A percentile compares a stretch with the other conserved stretches of the same genome.
These are phyloP conservation scores for Nothocercus nigrocapillus DNA, from an alignment of 2,113 vertebrate genomes.

Conservation along the genomic window DNA sequence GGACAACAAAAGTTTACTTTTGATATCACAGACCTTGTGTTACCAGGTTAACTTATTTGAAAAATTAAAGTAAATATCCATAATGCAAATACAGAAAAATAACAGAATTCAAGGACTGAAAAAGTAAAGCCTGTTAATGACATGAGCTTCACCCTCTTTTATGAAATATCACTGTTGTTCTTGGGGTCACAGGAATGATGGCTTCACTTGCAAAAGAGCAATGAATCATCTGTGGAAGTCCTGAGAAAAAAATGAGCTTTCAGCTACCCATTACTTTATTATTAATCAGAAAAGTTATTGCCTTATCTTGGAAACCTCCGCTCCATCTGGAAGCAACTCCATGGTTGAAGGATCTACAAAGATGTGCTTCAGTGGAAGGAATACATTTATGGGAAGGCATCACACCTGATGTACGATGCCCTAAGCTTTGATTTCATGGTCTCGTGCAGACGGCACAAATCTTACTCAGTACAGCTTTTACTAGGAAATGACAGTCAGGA, in stretches of 20 bases:
- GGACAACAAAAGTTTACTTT: neutral
- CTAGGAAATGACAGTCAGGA: slow-evolving; percentile 32
- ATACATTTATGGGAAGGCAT: slow-evolving; percentile 45
- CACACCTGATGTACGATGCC: slow-evolving; percentile 8
- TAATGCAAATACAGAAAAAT: neutral
- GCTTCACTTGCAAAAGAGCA: slow-evolving; percentile 8
- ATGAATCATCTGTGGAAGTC: slow-evolving; percentile 6
- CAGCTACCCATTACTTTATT: slow-evolving; percentile 32
- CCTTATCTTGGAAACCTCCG: slow-evolving; percentile 54
- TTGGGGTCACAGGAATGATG: slow-evolving; percentile 23
- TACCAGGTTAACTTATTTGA: neutral
- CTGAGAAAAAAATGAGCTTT: slow-evolving; percentile 25
- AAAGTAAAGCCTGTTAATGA: neutral
- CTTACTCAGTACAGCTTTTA: slow-evolving; percentile 35
- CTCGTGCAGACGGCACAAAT: slow-evolving; percentile 54
- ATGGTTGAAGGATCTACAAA: slow-evolving; percentile 40
- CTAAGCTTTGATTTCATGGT: slow-evolving; percentile 67
- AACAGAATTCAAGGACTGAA: neutral
- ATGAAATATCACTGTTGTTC: slow-evolving; percentile 31
- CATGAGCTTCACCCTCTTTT: neutral
- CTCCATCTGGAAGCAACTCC: slow-evolving; percentile 50
- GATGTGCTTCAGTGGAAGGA: slow-evolving; percentile 51
- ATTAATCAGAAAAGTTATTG: slow-evolving; percentile 56
- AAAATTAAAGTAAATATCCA: neutral
- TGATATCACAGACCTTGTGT: too few relatives aligned